Evolutionary conservation across 1,140 invertebrate species (phyloP).

Genomic region (Eubasilissa regina): DNA sequence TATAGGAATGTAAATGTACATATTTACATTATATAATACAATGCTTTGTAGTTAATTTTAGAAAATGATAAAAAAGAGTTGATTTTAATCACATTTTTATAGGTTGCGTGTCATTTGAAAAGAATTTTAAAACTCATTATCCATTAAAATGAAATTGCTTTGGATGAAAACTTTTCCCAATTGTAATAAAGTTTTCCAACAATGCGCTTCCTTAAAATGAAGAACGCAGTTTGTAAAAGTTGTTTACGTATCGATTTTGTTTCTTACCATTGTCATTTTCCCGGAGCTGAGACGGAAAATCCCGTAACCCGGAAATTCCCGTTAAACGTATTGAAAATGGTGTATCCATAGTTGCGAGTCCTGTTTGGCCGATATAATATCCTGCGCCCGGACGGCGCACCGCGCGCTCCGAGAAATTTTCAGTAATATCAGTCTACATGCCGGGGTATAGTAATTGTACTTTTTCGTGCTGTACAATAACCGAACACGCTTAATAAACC

Average conservation of each 20-base stretch:
- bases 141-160: too few species aligned
- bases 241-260: constrained; percentile 32
- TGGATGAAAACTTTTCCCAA: too few species aligned
- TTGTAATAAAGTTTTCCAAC: background rate
- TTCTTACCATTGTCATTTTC: constrained; percentile 23
- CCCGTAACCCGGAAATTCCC: constrained; percentile 18
- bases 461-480: constrained; percentile 22
- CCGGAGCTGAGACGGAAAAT: background rate
- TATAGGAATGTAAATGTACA: too few species aligned
- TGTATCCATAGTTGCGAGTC: constrained; percentile 43
- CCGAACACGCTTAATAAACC: background rate
- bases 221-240: background rate
- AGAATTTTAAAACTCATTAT: too few species aligned
- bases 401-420: constrained; percentile 16
- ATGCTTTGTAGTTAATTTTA: too few species aligned
- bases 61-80: too few species aligned
- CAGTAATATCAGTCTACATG: background rate
- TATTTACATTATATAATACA: too few species aligned
- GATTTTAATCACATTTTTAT: too few species aligned
- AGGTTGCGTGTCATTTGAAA: too few species aligned
- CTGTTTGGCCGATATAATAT: constrained; percentile 51
- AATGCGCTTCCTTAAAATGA: background rate
- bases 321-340: background rate
- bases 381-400: constrained; percentile 14
- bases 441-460: constrained; percentile 29